These are phyloP conservation scores for Pampusana beccarii DNA, from an alignment of 2,113 vertebrate species.

Conservation along the genomic window DNA sequence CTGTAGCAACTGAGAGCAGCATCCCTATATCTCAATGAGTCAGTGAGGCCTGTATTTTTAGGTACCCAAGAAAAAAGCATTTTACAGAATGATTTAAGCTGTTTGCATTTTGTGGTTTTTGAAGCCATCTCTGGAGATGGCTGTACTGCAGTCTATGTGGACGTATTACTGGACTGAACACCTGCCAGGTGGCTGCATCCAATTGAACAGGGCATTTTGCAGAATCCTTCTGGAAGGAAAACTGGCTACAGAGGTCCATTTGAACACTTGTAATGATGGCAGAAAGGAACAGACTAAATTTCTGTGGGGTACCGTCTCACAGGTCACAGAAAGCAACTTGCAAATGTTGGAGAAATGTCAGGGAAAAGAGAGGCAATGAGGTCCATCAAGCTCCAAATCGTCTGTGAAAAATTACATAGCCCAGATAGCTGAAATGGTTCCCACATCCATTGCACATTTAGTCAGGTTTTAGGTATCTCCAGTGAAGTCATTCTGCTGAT, in stretches of 20 bases:
- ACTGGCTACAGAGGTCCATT: background rate
- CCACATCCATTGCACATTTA: slow-evolving; percentile 53
- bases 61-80: background rate
- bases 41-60: rapidly evolving
- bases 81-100: background rate
- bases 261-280: background rate
- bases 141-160: background rate
- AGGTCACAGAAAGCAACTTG: slow-evolving; percentile 3
- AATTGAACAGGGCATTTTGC: background rate
- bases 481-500: slow-evolving; percentile 32
- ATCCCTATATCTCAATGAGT: background rate
- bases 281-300: background rate
- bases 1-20: background rate
- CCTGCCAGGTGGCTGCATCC: background rate
- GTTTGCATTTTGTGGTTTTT: background rate
- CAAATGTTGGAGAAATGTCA: background rate
- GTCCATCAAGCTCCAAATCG: background rate
- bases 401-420: slow-evolving; percentile 45
- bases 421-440: slow-evolving; percentile 38
- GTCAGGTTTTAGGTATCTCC: slow-evolving; percentile 50
- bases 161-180: background rate
- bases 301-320: background rate
- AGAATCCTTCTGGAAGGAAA: background rate
- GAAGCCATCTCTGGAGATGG: background rate
- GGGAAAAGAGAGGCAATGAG: background rate